Evolutionary conservation across 2,797 vertebrate species (phyloP), one percentile per base, ranked within the genome.

Genomic region (Geotrypetes seraphini): DNA sequence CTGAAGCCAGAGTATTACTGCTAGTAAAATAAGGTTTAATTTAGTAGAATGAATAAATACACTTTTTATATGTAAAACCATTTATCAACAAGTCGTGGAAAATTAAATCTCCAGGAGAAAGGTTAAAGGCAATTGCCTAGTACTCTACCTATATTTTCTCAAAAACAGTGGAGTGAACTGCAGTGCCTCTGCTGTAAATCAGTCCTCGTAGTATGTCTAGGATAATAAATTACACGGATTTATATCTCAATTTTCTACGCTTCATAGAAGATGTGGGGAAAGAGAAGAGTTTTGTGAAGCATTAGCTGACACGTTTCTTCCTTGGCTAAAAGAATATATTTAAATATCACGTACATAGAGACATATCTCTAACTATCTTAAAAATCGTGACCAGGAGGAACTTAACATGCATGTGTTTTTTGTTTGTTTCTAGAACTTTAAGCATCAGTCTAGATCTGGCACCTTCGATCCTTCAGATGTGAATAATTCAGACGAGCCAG

Each of bases 11-110:
- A 46, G 31, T 16, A 50, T 7, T 31, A 46, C 48, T 57, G 51
- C 48, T 58, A 48, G 39, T 40, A 49, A 53, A 60, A 58, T 60
- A 61, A 57, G 71, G 58, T 69, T 57, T 53, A 60, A 56, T 31
- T 50, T 42, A 30, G 31, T 17, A 47, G 69, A 62, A 63, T 60
- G 42, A 68, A 41, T 60, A 56, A n/a, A 56, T 53, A 37, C 37
- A 33, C 26, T 12, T 42, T 54, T 57, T 51, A 25, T 28, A 45
- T 42, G 52, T 26, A 39, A 48, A 60, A 26, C 1, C 12, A 32
- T 31, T 51, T 46, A n/a, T n/a, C n/a, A n/a, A n/a, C n/a, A n/a
- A n/a, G n/a, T n/a, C n/a, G n/a, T n/a, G n/a, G 21, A 7, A 41
- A 28, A 50, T 60, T 49, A 30, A 42, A 45, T 35, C 33, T 40